Conservation (phyloP, 2,888 invertebrate species). For the Cheilosia pagana region DNA sequence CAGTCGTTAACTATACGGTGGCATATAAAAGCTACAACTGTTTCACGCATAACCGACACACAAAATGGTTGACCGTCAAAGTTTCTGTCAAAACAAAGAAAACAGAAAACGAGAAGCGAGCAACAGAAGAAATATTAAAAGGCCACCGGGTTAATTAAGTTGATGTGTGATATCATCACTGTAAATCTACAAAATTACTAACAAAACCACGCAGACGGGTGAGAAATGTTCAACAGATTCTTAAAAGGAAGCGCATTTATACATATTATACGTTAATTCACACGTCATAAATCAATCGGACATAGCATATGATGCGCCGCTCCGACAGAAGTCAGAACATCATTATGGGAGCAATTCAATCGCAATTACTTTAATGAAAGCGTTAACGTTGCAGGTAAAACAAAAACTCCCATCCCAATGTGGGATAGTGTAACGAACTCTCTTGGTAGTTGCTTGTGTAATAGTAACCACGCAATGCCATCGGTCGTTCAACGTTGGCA, state of each 20-base stretch:
- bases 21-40: constrained; percentile 24
- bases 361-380: constrained; percentile 1
- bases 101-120: constrained; percentile 12
- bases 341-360: constrained; percentile 22
- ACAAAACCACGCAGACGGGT: constrained; percentile 22
- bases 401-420: neutral
- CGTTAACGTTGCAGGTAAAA: neutral
- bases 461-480: constrained; percentile 23
- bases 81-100: constrained; percentile 56
- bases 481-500: constrained; percentile 19
- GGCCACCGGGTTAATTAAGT: constrained; percentile 70
- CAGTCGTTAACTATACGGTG: constrained; percentile 2
- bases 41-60: constrained; percentile 47
- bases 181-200: constrained; percentile 60
- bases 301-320: neutral
- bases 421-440: constrained; percentile 36
- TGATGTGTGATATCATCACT: constrained; percentile 70
- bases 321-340: constrained; percentile 10
- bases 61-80: constrained; percentile 49
- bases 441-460: neutral
- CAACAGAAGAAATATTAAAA: constrained; percentile 56
- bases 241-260: constrained; percentile 13
- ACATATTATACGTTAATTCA: constrained; percentile 13
- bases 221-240: constrained; percentile 15
- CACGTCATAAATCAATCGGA: constrained; percentile 20